These are phyloP conservation scores for Nixonia krombeini DNA, from an alignment of 1,140 invertebrate genomes.

Conservation along the genomic window DNA sequence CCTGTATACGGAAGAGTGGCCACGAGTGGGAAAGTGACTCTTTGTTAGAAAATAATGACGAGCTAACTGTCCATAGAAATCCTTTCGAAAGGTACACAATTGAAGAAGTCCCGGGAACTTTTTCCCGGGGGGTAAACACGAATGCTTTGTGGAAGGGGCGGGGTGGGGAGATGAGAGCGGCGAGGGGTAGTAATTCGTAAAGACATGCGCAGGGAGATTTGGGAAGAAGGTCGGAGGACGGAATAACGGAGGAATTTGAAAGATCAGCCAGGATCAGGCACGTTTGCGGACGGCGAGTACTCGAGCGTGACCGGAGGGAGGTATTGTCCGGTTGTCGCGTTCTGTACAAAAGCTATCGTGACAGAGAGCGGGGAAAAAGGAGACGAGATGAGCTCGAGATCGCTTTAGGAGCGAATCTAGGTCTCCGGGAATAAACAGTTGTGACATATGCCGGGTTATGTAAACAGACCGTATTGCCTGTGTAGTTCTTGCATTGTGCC, in stretches of 20 bases:
- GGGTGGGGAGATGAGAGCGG: no score
- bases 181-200: background rate
- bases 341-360: slow-evolving; percentile 36
- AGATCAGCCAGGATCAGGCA: slow-evolving; percentile 12
- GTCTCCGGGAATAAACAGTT: slow-evolving; percentile 57
- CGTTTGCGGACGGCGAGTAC: slow-evolving; percentile 51
- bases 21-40: no score
- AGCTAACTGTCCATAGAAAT: no score
- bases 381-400: slow-evolving; percentile 42
- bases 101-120: no score
- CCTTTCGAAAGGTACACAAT: no score
- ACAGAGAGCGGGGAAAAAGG: slow-evolving; percentile 12
- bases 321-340: slow-evolving; percentile 44
- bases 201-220: background rate
- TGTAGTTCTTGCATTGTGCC: slow-evolving; percentile 50
- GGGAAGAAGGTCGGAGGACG: background rate
- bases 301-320: slow-evolving; percentile 47
- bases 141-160: no score
- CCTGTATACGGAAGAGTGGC: no score
- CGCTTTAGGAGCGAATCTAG: slow-evolving; percentile 43
- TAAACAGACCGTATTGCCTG: slow-evolving; percentile 47
- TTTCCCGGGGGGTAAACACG: no score
- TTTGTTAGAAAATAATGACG: no score
- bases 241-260: slow-evolving; percentile 4
- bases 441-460: slow-evolving; percentile 63